These are phyloP conservation scores for Thalassoma bifasciatum DNA, from an alignment of 2,113 vertebrate species.

Conservation along the genomic window DNA sequence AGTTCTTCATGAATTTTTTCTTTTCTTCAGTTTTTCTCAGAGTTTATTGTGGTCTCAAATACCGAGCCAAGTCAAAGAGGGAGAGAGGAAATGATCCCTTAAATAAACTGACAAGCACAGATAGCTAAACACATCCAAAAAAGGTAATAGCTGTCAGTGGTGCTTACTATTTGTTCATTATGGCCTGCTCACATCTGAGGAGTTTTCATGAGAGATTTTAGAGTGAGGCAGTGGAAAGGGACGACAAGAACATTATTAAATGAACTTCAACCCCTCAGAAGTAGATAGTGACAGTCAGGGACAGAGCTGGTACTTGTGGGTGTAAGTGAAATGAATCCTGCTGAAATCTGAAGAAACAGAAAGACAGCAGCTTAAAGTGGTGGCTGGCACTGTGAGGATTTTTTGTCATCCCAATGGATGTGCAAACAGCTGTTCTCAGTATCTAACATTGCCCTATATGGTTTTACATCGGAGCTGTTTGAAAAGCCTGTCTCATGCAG, in stretches of 20 bases:
- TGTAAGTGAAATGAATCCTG: background rate
- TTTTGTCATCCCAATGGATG: no score
- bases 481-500: no score
- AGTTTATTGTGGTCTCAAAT: conserved; percentile 44
- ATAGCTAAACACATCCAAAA: conserved; percentile 80
- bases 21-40: conserved; percentile 33
- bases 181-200: conserved; percentile 48
- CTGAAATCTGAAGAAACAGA: no score
- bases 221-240: background rate
- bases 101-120: conserved; percentile 72
- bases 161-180: conserved; percentile 45
- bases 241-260: background rate
- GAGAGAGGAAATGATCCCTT: conserved; percentile 68
- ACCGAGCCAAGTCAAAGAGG: conserved; percentile 53
- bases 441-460: no score
- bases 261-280: background rate
- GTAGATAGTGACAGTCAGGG: background rate
- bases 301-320: background rate
- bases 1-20: conserved; percentile 14
- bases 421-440: no score
- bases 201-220: conserved; percentile 25
- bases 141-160: conserved; percentile 68
- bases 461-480: no score
- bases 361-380: no score
- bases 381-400: no score